Evolutionary conservation across 1,140 invertebrate species (phyloP), one percentile per base, ranked within the genome.

Genomic region (Zaprionus ornatus): DNA sequence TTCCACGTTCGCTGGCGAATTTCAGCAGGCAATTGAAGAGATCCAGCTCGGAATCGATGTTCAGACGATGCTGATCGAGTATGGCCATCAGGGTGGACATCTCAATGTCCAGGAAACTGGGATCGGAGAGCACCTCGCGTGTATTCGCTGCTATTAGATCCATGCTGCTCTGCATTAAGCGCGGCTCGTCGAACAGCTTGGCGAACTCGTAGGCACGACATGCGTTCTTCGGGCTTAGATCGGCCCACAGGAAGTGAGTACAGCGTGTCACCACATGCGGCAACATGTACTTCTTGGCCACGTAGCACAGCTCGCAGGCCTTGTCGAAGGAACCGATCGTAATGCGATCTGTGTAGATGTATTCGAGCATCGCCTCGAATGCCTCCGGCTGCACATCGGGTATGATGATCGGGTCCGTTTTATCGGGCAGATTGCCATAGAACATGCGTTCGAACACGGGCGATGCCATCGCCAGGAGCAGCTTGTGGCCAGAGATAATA

Each of bases 211-310:
- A 97, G 7, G 97, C 96, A 70, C 96, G 93, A 81, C 96, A 97
- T 7, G 96, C 97, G 93, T 97, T 97, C 73, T 95, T 95, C 0
- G 96, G 95, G 73, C 95, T 95, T 1, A 97, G 92, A 91, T 97
- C 96, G 1, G 95, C 95, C 95, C 96, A 97, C 29, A 97, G 93
- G 91, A 95, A 97, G 66, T 95, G 94, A 0, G 96, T 97, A 85
- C 97, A 98, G 80, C 96, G 94, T 68, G 96, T 95, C 0, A 97
- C 96, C 5, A 98, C 93, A 91, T 95, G 94, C 1, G 97, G 96
- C 19, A 98, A 86, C 96, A 97, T 97, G 81, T 97, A 98, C 81
- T 98, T 98, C 82, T 97, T 97, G 13, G 97, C 97, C 63, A 96
- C 96, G 92, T 97, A 97, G 91, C 96, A 97, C 13, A 97, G 92